phyloP scores from a whole-genome alignment of 2,113 vertebrate genomes.

The Myotis lucifugus region DNA sequence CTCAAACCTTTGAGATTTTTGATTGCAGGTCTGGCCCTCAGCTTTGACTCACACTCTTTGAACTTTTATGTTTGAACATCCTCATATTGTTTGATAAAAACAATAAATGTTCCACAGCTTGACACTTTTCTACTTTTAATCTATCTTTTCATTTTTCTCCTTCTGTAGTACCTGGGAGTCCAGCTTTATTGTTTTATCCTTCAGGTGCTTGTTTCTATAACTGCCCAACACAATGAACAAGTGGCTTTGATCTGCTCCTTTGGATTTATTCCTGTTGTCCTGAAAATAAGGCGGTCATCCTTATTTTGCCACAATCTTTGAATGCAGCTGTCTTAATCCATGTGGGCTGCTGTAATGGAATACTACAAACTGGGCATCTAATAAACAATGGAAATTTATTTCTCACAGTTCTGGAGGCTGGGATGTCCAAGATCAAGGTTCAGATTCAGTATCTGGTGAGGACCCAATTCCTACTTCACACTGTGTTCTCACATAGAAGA shows the following conservation, averaged over 20 bases:
- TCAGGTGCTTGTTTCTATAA: neutral
- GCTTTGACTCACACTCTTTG: neutral
- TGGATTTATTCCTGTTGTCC: neutral
- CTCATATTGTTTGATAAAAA: neutral
- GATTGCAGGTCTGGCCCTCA: neutral
- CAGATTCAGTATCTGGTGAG: neutral
- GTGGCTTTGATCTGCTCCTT: neutral
- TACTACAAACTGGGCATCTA: neutral
- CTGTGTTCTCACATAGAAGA: neutral
- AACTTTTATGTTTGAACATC: neutral
- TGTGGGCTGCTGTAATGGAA: neutral
- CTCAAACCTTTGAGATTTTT: neutral
- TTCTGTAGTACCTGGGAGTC: neutral
- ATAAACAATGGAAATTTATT: neutral
- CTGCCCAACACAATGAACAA: neutral
- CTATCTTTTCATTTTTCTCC: neutral
- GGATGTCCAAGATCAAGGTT: neutral
- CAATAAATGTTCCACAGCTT: neutral
- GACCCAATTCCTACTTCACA: neutral
- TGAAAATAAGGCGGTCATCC: neutral
- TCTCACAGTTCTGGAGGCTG: neutral
- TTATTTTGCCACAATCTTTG: neutral
- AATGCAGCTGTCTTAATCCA: neutral
- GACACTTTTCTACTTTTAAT: neutral
- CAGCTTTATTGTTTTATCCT: neutral